Conservation (phyloP, 2,888 invertebrate species). For the Vannuccia rotundouncinata region DNA sequence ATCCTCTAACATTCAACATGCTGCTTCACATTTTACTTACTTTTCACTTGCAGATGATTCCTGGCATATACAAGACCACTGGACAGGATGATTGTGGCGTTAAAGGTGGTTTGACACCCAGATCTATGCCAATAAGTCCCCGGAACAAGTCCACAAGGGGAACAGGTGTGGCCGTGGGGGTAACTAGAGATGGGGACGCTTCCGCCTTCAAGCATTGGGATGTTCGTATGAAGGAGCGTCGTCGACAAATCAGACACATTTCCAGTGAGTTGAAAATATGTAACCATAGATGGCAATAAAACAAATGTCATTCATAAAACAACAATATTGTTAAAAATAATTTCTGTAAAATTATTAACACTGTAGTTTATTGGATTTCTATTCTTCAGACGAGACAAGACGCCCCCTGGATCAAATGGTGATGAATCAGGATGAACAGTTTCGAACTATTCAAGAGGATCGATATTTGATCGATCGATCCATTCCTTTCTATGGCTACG, state of each 20-base stretch:
- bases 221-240: slow-evolving; percentile 51
- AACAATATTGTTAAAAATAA: no score
- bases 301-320: no score
- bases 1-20: no score
- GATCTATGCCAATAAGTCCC: no score
- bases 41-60: no score
- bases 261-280: slow-evolving; percentile 46
- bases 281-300: neutral
- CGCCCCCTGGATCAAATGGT: slow-evolving; percentile 51
- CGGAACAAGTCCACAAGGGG: no score
- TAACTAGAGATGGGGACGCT: slow-evolving; percentile 48
- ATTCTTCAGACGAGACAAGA: slow-evolving; percentile 48
- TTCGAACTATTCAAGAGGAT: slow-evolving; percentile 49
- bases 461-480: slow-evolving; percentile 53
- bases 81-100: no score
- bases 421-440: slow-evolving; percentile 55
- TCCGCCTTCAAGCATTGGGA: slow-evolving; percentile 55
- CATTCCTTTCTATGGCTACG: slow-evolving; percentile 53
- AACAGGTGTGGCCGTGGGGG: no score
- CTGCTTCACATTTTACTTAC: no score
- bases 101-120: no score
- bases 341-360: neutral
- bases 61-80: no score
- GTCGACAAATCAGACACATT: slow-evolving; percentile 52
- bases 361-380: neutral